Base-by-base conservation (phyloP, 2,797 vertebrate species). In the Novumbra hubbsi region DNA sequence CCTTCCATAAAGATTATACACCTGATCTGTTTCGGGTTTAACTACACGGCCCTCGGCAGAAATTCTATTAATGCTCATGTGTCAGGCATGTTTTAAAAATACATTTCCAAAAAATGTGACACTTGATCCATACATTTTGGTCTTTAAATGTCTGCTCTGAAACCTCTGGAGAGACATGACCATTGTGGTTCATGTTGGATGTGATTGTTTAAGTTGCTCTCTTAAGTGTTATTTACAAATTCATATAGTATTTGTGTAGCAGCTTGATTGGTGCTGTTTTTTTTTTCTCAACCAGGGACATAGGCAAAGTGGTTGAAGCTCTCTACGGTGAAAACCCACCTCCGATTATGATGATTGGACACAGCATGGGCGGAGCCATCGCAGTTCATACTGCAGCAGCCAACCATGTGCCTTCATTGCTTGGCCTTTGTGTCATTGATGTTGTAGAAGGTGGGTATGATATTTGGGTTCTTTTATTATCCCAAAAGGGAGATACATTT, bases 361-460 rank as follows among this genome's bases (percentile, higher is more conserved):
- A 99, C 91, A 99, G 98, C 90, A 99, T 99, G 98, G 98, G 98
- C 0, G 98, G 98, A 0, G 98, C 98, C 73, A 97, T 99, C n/a
- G 98, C 96, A 0, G 98, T 99, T 76, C 97, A 99, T 88, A 94
- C 96, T 0, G 95, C 97, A 0, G 91, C 91, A 0, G 93, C 95
- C 48, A 98, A 96, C 85, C 90, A 96, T 50, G 78, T 99, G 73
- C 96, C 96, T 0, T 97, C 96, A 9, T 88, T 99, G 72, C 88
- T 99, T 64, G 98, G 96, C 65, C 94, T 99, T 32, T 98, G 97
- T 85, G 96, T 99, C 89, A 99, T 99, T 21, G 98, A 99, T 48
- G 97, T 99, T 0, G 98, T 99, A 62, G 98, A 99, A 94, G 98
- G 98, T 98, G 84, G 88, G 85, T 49, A 50, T 52, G 28, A 14